Evolutionary conservation across 2,888 invertebrate species (phyloP), one percentile per base, ranked within the genome.

Genomic region (Andrena hattorfiana): DNA sequence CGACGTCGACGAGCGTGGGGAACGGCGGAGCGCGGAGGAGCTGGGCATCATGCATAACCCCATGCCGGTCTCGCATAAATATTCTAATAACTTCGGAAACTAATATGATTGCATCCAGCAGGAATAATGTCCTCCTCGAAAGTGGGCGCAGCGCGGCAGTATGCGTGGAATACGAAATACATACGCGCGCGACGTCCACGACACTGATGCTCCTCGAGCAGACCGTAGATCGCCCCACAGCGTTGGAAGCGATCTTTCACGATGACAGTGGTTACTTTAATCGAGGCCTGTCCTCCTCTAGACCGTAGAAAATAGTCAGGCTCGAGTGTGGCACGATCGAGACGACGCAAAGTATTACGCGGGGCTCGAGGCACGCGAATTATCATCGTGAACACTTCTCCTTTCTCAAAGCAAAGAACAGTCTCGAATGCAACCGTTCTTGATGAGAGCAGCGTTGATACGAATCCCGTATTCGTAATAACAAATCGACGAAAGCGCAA

Each of bases 31-130:
- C 28, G 56, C 51, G 68, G 56, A 78, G 75, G 83, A 77, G 75
- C 74, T 62, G 69, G 80, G 79, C 80, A 77, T 80, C 86, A 78
- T 85, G 84, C 87, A 85, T 88, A 87, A 88, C 87, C 85, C 81
- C 87, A 76, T 79, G 82, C 62, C 66, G 67, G 64, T 73, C 77
- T 51, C 78, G 79, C 86, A 92, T 92, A 90, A 92, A 92, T 92
- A 92, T 91, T 92, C 89, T 89, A 90, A 92, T 89, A 87, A 91
- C 87, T 91, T 91, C 85, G 89, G 83, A 87, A 92, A 92, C 91
- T 91, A 90, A 91, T 90, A 90, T 88, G 89, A 91, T 92, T 91
- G 88, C 89, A 73, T 88, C 88, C 88, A 80, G 75, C 66, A 86
- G 87, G 87, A 91, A 90, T 89, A 89, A 89, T 89, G 88, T 88